These are phyloP conservation scores for Glandiceps talaboti DNA, from an alignment of 53 echinoderm and acorn worm genomes.

Conservation along the genomic window DNA sequence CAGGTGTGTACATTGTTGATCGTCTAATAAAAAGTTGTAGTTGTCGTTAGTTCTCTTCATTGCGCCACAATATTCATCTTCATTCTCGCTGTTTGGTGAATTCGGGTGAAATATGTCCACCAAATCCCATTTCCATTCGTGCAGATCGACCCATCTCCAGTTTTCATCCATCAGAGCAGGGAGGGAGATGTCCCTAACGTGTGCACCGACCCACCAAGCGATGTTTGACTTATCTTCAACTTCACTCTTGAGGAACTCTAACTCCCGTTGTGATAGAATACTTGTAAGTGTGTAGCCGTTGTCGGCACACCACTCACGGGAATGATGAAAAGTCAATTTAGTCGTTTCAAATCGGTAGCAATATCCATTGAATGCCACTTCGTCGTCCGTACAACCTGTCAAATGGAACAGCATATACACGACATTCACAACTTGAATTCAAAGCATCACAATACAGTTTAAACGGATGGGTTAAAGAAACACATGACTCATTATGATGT, in stretches of 20 bases:
- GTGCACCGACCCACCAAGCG: background rate
- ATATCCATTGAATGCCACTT: background rate
- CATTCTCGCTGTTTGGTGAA: background rate
- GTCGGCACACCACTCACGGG: background rate
- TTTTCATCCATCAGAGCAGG: background rate
- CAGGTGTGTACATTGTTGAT: background rate
- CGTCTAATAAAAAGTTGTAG: background rate
- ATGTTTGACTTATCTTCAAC: background rate
- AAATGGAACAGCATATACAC: too few species aligned
- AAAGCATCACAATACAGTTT: too few species aligned
- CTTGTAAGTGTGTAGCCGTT: background rate
- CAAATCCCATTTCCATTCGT: background rate
- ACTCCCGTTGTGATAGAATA: background rate
- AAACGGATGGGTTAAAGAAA: too few species aligned
- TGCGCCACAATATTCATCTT: background rate
- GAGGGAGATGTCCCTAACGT: background rate
- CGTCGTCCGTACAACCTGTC: background rate
- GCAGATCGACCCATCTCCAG: background rate
- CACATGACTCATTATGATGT: too few species aligned
- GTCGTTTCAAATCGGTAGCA: background rate
- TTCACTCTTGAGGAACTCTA: background rate
- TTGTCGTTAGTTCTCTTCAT: background rate
- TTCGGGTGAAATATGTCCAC: background rate
- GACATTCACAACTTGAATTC: too few species aligned
- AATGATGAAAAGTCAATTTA: background rate